Evolutionary conservation across 2,888 invertebrate species (phyloP), one percentile per base, ranked within the genome.

Genomic region (Drosophila koepferae): DNA sequence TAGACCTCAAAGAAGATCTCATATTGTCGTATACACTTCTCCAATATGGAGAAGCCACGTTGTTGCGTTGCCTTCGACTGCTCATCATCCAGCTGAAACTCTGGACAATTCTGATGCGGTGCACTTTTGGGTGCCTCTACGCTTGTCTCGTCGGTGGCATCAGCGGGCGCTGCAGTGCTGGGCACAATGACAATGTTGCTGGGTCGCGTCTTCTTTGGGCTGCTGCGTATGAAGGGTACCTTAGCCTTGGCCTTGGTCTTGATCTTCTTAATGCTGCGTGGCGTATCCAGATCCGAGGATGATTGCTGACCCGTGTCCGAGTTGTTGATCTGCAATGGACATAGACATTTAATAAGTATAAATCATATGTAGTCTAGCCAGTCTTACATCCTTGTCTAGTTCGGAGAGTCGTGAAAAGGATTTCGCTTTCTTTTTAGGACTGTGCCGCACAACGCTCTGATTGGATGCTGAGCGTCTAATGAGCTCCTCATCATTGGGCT

Each of bases 11-110:
- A 95, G 82, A 95, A 94, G 36, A 93, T 91, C 89, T 95, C 94
- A 69, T 95, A 95, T 72, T 94, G 94, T 54, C 94, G 92, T 40
- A 95, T 92, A 84, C 95, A 95, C 81, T 95, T 94, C 82, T 95
- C 95, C 36, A 95, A 79, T 86, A 94, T 94, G 8, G 94, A 93
- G 64, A 93, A 94, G 44, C 85, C 90, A 1, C 90, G 90, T 40
- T 90, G 77, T 31, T 82, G 83, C 0, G 75, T 60, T 0, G 92
- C 92, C 49, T 91, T 80, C 3, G 64, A 58, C 7, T 77, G 64
- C 31, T 84, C 89, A 23, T 89, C 90, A 4, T 90, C 89, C 31
- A 80, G 63, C 31, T 87, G 86, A 9, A 87, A 87, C 31, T 87
- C 70, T 0, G 66, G 49, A 10, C 80, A 56, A 7, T 81, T 73